These are phyloP conservation scores for Mesocentrotus franciscanus DNA, from an alignment of 53 echinoderm and acorn worm genomes.

Conservation along the genomic window DNA sequence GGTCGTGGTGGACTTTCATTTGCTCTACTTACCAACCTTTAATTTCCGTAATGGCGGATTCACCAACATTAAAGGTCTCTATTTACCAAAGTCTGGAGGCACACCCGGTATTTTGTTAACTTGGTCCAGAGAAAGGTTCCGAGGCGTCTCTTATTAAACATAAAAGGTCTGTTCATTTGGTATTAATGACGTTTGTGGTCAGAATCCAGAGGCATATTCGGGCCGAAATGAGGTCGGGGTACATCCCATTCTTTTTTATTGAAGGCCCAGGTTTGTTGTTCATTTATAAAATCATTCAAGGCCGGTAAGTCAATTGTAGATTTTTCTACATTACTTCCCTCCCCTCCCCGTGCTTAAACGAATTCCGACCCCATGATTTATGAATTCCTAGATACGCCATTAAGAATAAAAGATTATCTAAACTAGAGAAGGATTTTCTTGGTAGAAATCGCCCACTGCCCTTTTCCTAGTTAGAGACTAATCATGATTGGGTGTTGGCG, in stretches of 20 bases:
- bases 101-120: not conserved
- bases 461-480: no score
- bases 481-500: no score
- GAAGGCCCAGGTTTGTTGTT: no score
- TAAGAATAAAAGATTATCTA: no score
- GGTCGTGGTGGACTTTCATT: not conserved
- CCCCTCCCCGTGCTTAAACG: not conserved
- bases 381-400: no score
- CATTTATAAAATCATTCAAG: no score
- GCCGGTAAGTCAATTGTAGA: no score
- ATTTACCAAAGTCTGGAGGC: not conserved
- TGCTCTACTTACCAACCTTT: not conserved
- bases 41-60: slow-evolving; percentile 1
- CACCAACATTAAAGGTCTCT: not conserved
- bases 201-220: not conserved
- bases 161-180: not conserved
- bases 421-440: no score
- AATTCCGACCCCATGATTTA: no score
- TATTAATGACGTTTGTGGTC: not conserved
- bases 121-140: not conserved
- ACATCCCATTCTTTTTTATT: no score
- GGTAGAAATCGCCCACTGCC: no score
- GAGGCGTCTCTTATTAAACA: not conserved
- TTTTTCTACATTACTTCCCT: not conserved
- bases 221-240: no score